Evolutionary conservation across 1,140 invertebrate species (phyloP).

Genomic region (Musca vetustissima): DNA sequence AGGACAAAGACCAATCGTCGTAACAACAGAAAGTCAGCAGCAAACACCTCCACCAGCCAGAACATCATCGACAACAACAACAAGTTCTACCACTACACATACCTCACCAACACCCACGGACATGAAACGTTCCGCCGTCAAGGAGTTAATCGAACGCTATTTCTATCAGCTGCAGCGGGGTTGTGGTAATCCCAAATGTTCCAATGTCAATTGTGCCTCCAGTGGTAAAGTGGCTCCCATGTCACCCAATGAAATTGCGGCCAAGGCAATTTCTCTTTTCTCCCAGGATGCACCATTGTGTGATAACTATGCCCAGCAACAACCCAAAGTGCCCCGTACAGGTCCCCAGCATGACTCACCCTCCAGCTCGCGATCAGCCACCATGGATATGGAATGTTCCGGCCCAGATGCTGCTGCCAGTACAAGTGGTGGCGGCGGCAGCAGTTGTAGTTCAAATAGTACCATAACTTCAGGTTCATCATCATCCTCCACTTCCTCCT

Average conservation of each 20-base stretch:
- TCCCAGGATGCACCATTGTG: constrained; percentile 81
- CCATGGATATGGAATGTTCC: constrained; percentile 41
- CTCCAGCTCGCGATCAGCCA: constrained; percentile 21
- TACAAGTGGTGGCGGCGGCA: constrained; percentile 29
- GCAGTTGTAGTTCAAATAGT: constrained; percentile 38
- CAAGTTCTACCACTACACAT: not conserved
- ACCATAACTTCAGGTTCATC: constrained; percentile 26
- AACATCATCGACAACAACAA: constrained; percentile 10
- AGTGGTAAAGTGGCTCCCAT: constrained; percentile 80
- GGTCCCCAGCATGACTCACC: constrained; percentile 27
- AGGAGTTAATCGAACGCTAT: constrained; percentile 86
- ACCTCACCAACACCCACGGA: constrained; percentile 57
- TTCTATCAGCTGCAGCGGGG: constrained; percentile 90
- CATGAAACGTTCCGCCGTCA: constrained; percentile 86
- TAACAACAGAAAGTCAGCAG: not conserved
- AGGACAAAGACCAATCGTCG: constrained; percentile 8
- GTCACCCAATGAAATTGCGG: constrained; percentile 85
- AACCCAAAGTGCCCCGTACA: constrained; percentile 64
- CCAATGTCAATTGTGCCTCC: constrained; percentile 85
- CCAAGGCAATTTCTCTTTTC: constrained; percentile 82
- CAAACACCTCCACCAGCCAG: constrained; percentile 1
- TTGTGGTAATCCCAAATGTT: constrained; percentile 82
- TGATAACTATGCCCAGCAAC: constrained; percentile 64
- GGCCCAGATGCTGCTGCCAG: constrained; percentile 24
- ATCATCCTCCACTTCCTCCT: constrained; percentile 9